Base-by-base conservation (phyloP, 1,140 invertebrate genomes). In the Pararge aegeria region DNA sequence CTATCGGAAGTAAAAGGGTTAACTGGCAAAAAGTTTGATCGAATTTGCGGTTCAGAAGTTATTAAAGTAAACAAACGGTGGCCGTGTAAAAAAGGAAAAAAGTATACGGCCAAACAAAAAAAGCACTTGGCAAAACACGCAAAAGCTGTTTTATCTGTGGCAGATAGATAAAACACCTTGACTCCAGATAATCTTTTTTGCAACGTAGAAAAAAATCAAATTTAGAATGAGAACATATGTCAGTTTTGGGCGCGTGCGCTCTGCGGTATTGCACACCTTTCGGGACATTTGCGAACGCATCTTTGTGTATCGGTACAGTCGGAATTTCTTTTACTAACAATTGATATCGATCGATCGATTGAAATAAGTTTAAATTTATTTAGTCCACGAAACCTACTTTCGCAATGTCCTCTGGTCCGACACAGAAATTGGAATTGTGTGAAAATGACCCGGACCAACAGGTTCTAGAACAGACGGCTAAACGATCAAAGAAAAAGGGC, bases 241-340 rank as follows among this genome's bases (percentile, higher is more conserved):
- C 61, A 64, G 63, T 57, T 65, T 62, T 56, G 38, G 55, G 61
- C 74, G 76, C 79, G 80, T 77, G 75, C 75, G 67, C 62, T 68
- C 50, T 70, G 55, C n/a, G n/a, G 72, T 68, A 70, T 70, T 21
- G 66, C 70, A 80, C 83, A 83, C 79, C 83, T 86, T 85, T 78
- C 29, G 59, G 61, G 64, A 69, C 73, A 76, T 85, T 81, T 79
- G 75, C 58, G 37, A 70, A 59, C 38, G 62, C 62, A 66, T 65
- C 54, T 70, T 66, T 60, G 42, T 20, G 42, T 12, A 12, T 20
- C 13, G 15, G 42, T 46, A 20, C 19, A 46, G 20, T 20, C 18
- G 1, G 20, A 20, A 46, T 46, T 46, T 46, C 42, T 46, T 46
- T 20, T 46, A 10, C 15, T 34, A 34, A 34, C 2, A 7, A n/a